Evolutionary conservation across 2,797 vertebrate genomes (phyloP).

Genomic region (Cuculus canorus): DNA sequence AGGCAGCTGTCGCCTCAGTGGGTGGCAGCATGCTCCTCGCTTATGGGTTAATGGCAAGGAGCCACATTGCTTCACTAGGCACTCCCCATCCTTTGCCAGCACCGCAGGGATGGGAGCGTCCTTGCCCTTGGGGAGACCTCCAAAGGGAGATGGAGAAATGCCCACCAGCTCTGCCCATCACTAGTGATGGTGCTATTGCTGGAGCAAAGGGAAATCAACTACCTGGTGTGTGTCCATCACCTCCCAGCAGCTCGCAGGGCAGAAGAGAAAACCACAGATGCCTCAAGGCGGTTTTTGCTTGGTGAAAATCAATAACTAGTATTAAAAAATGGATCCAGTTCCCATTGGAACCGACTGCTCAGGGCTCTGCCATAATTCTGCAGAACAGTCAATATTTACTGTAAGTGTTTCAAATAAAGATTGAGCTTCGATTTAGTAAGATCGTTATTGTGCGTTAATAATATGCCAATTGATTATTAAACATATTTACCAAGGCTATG

Average conservation of each 20-base stretch:
- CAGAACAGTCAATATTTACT: constrained; percentile 77
- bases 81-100: neutral
- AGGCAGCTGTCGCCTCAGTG: neutral
- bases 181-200: neutral
- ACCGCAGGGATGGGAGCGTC: fast-evolving
- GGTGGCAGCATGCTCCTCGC: neutral
- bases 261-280: constrained; percentile 29
- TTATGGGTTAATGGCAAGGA: neutral
- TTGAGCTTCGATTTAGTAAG: constrained; percentile 75
- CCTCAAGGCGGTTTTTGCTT: constrained; percentile 62
- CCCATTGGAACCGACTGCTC: constrained; percentile 67
- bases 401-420: constrained; percentile 76
- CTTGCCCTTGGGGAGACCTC: neutral
- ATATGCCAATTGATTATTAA: constrained; percentile 78
- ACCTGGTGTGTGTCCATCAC: constrained; percentile 23
- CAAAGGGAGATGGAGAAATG: neutral
- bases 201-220: constrained; percentile 51
- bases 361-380: constrained; percentile 75
- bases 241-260: constrained; percentile 36
- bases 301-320: constrained; percentile 74
- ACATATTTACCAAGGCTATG: constrained; percentile 73
- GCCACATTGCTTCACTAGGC: neutral
- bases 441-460: constrained; percentile 76
- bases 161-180: neutral
- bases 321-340: constrained; percentile 77